phyloP scores from a whole-genome alignment of 2,888 invertebrate species.

The Brachylomia viminalis region DNA sequence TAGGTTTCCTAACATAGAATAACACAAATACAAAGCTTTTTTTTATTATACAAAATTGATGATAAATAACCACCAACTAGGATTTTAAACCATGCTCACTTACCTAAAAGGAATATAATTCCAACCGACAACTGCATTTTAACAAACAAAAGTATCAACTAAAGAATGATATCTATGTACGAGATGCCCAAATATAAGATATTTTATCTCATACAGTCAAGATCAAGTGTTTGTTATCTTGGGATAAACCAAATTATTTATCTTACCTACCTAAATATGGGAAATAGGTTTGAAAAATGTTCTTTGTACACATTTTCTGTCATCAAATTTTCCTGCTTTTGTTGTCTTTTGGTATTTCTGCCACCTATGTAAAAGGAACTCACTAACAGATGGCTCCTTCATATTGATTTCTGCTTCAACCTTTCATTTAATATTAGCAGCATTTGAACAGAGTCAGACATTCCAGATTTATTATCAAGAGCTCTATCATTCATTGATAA shows the following conservation, averaged over 20 bases:
- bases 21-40: too few species aligned
- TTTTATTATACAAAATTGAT: neutral
- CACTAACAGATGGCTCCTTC: neutral
- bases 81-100: conserved; percentile 43
- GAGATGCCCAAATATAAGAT: conserved; percentile 64
- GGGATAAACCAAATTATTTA: conserved; percentile 66
- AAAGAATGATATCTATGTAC: conserved; percentile 56
- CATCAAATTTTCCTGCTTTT: neutral
- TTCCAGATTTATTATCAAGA: conserved; percentile 32
- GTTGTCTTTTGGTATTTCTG: neutral
- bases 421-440: neutral
- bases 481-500: conserved; percentile 28
- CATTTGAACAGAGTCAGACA: neutral
- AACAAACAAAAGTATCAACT: conserved; percentile 65
- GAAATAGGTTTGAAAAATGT: conserved; percentile 32
- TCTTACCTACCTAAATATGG: conserved; percentile 38
- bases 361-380: neutral
- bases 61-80: neutral
- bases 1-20: too few species aligned
- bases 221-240: conserved; percentile 73
- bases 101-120: conserved; percentile 68
- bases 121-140: conserved; percentile 71
- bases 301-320: neutral
- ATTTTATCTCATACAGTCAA: conserved; percentile 72
- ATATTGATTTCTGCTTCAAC: neutral